Evolutionary conservation across 2,797 vertebrate species (phyloP), one percentile per base, ranked within the genome.

Genomic region (Limnodromus scolopaceus): DNA sequence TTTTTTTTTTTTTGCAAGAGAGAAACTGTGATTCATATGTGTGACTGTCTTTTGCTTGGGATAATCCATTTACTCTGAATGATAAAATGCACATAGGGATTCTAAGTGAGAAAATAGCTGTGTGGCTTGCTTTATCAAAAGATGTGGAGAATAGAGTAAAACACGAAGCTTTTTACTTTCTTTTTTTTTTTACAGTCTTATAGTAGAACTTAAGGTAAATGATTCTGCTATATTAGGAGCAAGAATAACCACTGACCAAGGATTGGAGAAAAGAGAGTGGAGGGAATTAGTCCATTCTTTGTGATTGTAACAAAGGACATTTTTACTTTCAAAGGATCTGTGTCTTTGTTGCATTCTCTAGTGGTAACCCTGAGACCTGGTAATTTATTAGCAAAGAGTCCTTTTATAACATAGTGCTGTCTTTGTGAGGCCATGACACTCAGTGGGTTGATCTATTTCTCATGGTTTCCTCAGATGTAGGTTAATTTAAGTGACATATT

Each of bases 201-300:
- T 16, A 58, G 30, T 49, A 41, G n/a, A 58, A 39, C 16, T 4
- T 72, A 65, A 95, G 17, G 43, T 76, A 46, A 71, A 78, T 36
- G 16, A 39, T 84, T 85, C 66, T 64, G 18, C 28, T 88, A 3
- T 71, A 77, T 12, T 80, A 48, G 55, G 61, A 94, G 43, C 7
- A 89, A 5, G 45, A 79, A 70, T 45, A 4, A 81, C 81, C 61
- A 65, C 51, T 68, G 65, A 55, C 28, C 13, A 48, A 57, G 38
- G 43, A 68, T 85, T 69, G 84, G 45, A 75, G 60, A 82, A 86
- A 84, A 78, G n/a, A 89, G 25, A 80, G 22, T 27, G 22, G 13
- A 79, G 43, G 48, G 70, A 96, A 85, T 86, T 82, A 87, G 55
- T 74, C 18, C 48, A 48, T 72, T 93, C 65, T 95, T 91, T 95